Percentiles rank a stretch among this genome's conserved stretches.
Conservation (phyloP, 2,888 invertebrate species). For the Nemoura dubitans region DNA sequence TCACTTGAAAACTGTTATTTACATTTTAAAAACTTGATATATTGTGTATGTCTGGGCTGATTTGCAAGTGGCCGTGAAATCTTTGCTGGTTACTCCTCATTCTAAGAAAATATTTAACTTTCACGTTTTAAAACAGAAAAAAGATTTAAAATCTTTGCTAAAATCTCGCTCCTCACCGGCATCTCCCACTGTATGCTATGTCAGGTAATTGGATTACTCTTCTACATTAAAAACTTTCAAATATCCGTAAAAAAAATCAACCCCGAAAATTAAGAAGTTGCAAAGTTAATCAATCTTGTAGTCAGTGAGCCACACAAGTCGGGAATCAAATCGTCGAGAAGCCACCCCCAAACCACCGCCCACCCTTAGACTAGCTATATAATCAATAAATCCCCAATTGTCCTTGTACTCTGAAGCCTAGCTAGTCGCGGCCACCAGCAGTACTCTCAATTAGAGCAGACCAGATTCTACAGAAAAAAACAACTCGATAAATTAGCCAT, state of each 20-base stretch:
- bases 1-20: no score
- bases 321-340: neutral
- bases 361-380: neutral
- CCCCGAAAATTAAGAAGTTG: neutral
- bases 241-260: neutral
- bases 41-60: no score
- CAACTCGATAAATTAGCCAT: neutral
- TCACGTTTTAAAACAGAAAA: neutral
- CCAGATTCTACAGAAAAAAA: neutral
- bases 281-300: neutral
- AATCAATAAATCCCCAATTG: slow-evolving; percentile 7
- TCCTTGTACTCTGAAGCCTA: neutral
- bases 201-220: neutral
- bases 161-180: neutral
- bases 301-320: neutral
- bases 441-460: neutral
- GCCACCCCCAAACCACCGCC: neutral
- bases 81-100: neutral
- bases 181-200: neutral
- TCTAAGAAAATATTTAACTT: neutral
- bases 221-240: neutral
- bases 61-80: no score
- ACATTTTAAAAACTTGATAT: no score
- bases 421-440: neutral
- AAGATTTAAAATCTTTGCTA: neutral